Evolutionary conservation across 2,888 invertebrate species (phyloP), one percentile per base, ranked within the genome.

Genomic region (Dasypolia templi): DNA sequence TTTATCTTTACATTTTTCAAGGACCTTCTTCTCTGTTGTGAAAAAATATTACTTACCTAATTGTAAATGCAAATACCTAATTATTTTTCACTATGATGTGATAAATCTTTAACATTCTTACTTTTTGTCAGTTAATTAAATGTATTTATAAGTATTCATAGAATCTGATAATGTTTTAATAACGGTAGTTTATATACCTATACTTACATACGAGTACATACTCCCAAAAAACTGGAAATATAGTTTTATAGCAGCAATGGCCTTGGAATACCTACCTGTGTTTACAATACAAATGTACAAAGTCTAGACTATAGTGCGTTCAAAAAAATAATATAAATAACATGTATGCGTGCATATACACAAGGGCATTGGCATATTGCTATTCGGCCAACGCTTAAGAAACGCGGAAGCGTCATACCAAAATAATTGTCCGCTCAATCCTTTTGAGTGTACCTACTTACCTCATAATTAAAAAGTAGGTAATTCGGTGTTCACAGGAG

Each of bases 181-280:
- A 46, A 46, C 46, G 17, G 46, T 19, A 39, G 39, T 39, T 39
- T 39, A 39, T 9, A 35, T 6, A n/a, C n/a, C n/a, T n/a, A 3
- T 35, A 35, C 35, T 6, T 35, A 39, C 39, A 39, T 39, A 39
- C n/a, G n/a, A n/a, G n/a, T n/a, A n/a, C 7, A 39, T 39, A 39
- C 39, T 39, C 39, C 39, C 39, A 39, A 39, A 39, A 6, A 39
- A 39, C 39, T 39, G 53, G 26, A 26, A 51, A 53, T 29, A 49
- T n/a, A 17, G 49, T 56, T 64, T 61, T 69, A 49, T 61, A n/a
- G 51, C 42, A 12, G 51, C 26, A 59, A 1, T 56, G 62, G 44
- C 86, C 86, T 77, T 83, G 80, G 53, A 82, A 53, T 49, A 53
- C n/a, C 58, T 39, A 49, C 9, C 22, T 73, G 58, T 73, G 74